These are phyloP conservation scores for Pseudorasbora parva DNA, from an alignment of 2,113 vertebrate genomes.

Conservation along the genomic window DNA sequence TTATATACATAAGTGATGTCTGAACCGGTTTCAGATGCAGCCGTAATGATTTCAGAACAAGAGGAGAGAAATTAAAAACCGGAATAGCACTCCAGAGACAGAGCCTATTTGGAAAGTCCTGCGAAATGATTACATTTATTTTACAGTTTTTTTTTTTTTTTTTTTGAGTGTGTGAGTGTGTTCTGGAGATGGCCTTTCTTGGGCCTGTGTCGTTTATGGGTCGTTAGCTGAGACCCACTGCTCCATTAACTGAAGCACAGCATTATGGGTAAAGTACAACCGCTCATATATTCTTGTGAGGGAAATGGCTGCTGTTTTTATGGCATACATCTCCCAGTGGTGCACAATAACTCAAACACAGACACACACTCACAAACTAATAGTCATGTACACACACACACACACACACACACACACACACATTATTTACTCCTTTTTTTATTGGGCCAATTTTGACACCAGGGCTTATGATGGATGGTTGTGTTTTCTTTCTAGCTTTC, in stretches of 20 bases:
- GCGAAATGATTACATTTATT: background rate
- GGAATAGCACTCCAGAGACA: background rate
- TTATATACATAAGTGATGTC: constrained; percentile 1
- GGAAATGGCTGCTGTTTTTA: constrained; percentile 67
- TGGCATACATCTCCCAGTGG: constrained; percentile 68
- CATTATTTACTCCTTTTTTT: constrained; percentile 75
- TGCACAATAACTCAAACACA: constrained; percentile 49
- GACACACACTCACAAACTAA: background rate
- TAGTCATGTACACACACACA: background rate
- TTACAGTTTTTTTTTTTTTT: background rate
- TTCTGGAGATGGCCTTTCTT: constrained; percentile 10
- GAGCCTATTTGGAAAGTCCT: constrained; percentile 29
- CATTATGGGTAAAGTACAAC: constrained; percentile 45
- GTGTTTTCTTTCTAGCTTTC: constrained; percentile 42
- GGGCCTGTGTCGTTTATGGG: constrained; percentile 42
- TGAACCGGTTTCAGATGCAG: background rate
- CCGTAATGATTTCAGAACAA: background rate
- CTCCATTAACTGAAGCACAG: constrained; percentile 35
- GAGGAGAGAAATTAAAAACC: constrained; percentile 26
- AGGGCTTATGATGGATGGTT: constrained; percentile 68
- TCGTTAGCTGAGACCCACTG: constrained; percentile 38
- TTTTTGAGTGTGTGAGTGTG: background rate
- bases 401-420: constrained; percentile 38
- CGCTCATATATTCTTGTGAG: constrained; percentile 62
- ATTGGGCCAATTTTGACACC: constrained; percentile 70